phyloP scores from a whole-genome alignment of 2,113 vertebrate genomes.

The Atherinomorus stipes region DNA sequence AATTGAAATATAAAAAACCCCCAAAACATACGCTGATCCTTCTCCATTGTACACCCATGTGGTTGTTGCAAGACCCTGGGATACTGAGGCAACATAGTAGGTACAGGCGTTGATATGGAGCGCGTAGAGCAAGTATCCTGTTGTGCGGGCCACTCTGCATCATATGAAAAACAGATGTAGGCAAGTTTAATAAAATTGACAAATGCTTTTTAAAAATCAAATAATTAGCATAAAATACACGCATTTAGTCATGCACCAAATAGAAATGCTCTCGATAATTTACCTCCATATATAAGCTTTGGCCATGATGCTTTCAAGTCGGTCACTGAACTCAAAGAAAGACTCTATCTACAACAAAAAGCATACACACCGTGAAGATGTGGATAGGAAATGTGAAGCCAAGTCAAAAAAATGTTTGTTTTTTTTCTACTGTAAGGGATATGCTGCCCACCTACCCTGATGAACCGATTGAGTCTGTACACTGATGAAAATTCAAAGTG shows the following conservation, averaged over 20 bases:
- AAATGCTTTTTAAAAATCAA: background rate
- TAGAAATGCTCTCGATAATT: background rate
- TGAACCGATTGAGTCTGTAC: conserved; percentile 86
- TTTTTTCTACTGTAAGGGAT: background rate
- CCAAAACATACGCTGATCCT: conserved; percentile 87
- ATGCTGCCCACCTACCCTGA: conserved; percentile 83
- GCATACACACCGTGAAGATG: background rate
- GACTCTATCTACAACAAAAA: conserved; percentile 69
- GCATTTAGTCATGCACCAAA: too few relatives aligned
- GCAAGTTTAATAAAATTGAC: background rate
- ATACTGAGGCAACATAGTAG: conserved; percentile 88
- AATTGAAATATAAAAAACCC: background rate
- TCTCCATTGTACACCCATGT: conserved; percentile 91
- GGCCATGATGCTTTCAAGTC: conserved; percentile 88
- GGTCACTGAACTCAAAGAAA: conserved; percentile 95
- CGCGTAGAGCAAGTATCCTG: conserved; percentile 89
- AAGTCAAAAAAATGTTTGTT: too few relatives aligned
- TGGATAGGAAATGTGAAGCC: background rate
- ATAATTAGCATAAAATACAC: too few relatives aligned
- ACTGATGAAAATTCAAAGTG: conserved; percentile 86
- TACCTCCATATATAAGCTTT: conserved; percentile 95
- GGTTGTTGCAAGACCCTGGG: conserved; percentile 87
- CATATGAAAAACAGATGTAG: background rate
- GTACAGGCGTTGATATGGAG: conserved; percentile 91
- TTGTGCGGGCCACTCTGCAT: conserved; percentile 90